Evolutionary conservation across 1,140 invertebrate genomes (phyloP).

Genomic region (Brachionus calyciflorus): DNA sequence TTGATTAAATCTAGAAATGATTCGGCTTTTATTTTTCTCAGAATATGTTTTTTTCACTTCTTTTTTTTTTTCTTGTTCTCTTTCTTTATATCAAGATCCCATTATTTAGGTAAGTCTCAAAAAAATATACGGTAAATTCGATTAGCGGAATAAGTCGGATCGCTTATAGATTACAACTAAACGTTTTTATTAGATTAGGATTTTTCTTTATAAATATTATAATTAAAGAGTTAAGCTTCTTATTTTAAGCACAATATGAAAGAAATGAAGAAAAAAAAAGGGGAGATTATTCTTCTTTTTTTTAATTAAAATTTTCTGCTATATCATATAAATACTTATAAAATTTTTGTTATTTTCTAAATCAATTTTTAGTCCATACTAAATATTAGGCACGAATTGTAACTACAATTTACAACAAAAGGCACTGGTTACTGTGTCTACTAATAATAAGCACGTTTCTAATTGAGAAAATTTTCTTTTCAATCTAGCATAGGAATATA

Average conservation of each 20-base stretch:
- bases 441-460: slow-evolving; percentile 3
- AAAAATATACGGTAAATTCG: slow-evolving; percentile 4
- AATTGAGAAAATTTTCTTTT: background rate
- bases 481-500: background rate
- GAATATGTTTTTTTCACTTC: slow-evolving; percentile 17
- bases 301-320: slow-evolving; percentile 26
- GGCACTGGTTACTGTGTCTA: no score
- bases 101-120: background rate
- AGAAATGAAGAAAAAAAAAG: background rate
- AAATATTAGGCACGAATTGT: no score
- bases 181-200: slow-evolving; percentile 36
- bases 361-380: no score
- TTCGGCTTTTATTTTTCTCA: slow-evolving; percentile 11
- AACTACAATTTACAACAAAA: no score
- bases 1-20: slow-evolving; percentile 8
- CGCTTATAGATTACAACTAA: background rate
- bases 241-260: background rate
- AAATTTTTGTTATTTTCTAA: background rate
- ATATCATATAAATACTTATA: slow-evolving; percentile 7
- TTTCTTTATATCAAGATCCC: no score
- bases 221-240: slow-evolving; percentile 38
- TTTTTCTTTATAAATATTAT: slow-evolving; percentile 37
- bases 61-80: background rate
- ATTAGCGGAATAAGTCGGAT: slow-evolving; percentile 16
- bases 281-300: slow-evolving; percentile 24